A percentile compares a stretch with the other conserved stretches of the same genome.
Conservation (phyloP, 2,888 invertebrate species). For the Epirrita christyi region DNA sequence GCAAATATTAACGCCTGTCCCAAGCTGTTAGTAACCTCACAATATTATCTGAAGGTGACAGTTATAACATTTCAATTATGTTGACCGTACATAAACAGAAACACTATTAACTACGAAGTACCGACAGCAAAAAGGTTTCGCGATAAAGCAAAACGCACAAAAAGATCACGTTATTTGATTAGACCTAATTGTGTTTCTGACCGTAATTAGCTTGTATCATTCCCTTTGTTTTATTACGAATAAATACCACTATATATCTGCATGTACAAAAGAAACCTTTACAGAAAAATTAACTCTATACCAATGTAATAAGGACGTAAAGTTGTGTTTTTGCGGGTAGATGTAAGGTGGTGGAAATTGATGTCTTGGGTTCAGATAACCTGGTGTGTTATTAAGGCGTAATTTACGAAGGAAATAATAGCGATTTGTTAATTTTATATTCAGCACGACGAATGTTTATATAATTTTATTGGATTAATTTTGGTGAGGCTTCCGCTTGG, state of each 20-base stretch:
- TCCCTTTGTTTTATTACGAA: slow-evolving; percentile 80
- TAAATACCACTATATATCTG: slow-evolving; percentile 47
- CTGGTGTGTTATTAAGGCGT: slow-evolving; percentile 74
- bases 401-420: slow-evolving; percentile 79
- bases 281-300: slow-evolving; percentile 50
- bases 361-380: slow-evolving; percentile 77
- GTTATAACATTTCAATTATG: slow-evolving; percentile 54
- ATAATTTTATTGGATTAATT: slow-evolving; percentile 36
- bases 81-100: slow-evolving; percentile 45
- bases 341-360: slow-evolving; percentile 46
- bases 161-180: slow-evolving; percentile 81
- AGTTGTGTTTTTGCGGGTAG: slow-evolving; percentile 17
- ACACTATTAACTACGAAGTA: slow-evolving; percentile 48
- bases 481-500: slow-evolving; percentile 18
- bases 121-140: slow-evolving; percentile 56
- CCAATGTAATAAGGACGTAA: slow-evolving; percentile 25
- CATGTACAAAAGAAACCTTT: slow-evolving; percentile 23
- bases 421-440: slow-evolving; percentile 80
- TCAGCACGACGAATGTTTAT: slow-evolving; percentile 59
- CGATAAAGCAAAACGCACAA: slow-evolving; percentile 64
- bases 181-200: slow-evolving; percentile 81
- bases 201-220: slow-evolving; percentile 80
- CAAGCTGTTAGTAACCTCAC: slow-evolving; percentile 12
- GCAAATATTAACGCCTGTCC: slow-evolving; percentile 19
- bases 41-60: slow-evolving; percentile 37